phyloP scores from a whole-genome alignment of 2,113 vertebrate species.

The Phylloscopus trochiloides region DNA sequence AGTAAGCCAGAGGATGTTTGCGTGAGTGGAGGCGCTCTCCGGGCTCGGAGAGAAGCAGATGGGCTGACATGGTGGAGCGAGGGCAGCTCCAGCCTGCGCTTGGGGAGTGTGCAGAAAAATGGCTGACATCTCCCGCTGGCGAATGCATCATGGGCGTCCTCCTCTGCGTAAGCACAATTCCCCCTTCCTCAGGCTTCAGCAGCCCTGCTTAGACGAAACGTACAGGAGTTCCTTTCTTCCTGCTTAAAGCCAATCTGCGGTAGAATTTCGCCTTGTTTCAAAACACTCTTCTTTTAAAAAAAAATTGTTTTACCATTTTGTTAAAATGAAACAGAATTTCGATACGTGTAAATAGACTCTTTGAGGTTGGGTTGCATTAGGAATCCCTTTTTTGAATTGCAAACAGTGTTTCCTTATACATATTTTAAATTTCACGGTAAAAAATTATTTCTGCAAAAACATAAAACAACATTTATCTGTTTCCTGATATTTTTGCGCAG shows the following conservation, averaged over 20 bases:
- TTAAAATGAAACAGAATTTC: background rate
- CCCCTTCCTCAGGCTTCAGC: background rate
- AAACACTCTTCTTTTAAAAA: background rate
- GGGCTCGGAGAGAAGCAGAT: background rate
- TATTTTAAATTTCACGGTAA: background rate
- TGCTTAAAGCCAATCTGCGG: background rate
- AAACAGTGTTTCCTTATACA: background rate
- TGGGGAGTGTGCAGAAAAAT: slow-evolving; percentile 44
- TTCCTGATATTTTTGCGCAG: background rate
- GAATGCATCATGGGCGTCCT: slow-evolving; percentile 8
- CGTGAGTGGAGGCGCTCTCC: background rate
- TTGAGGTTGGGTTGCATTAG: background rate
- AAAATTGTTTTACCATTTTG: background rate
- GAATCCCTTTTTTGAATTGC: background rate
- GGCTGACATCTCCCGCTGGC: slow-evolving; percentile 44
- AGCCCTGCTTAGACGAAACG: background rate
- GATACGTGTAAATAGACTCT: background rate
- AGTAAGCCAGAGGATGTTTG: slow-evolving; percentile 3
- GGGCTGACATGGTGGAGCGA: slow-evolving; percentile 45
- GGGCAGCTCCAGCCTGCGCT: slow-evolving; percentile 17
- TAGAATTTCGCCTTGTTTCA: background rate
- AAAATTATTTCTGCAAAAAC: background rate
- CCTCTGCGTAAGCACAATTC: slow-evolving; percentile 38
- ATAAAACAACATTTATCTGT: background rate
- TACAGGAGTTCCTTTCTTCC: background rate